These are phyloP conservation scores for Desoria tigrina DNA, from an alignment of 2,888 invertebrate genomes.

Conservation along the genomic window DNA sequence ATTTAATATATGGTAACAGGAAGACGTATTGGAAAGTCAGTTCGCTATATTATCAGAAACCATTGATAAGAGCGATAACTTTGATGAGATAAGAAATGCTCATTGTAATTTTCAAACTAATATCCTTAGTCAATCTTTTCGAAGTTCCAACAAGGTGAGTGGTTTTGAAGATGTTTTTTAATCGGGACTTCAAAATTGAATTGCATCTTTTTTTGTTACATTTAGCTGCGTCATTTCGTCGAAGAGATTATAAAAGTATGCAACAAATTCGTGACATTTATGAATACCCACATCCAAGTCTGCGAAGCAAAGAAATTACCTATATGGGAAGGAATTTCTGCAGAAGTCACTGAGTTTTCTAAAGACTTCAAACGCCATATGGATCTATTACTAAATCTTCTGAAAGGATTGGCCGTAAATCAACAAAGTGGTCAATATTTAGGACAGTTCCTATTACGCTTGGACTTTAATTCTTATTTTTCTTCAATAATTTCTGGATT, in stretches of 20 bases:
- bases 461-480: conserved; percentile 53
- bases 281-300: conserved; percentile 40
- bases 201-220: too few relatives aligned
- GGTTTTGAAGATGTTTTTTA: too few relatives aligned
- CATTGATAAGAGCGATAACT: conserved; percentile 51
- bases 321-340: conserved; percentile 48
- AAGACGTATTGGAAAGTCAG: conserved; percentile 52
- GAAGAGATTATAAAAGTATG: conserved; percentile 49
- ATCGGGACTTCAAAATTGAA: too few relatives aligned
- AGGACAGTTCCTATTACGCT: conserved; percentile 49
- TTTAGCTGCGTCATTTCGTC: conserved; percentile 44
- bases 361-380: conserved; percentile 46
- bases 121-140: conserved; percentile 50
- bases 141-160: conserved; percentile 38
- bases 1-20: too few relatives aligned
- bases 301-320: conserved; percentile 45
- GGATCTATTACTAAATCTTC: conserved; percentile 48
- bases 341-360: conserved; percentile 43
- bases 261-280: conserved; percentile 41
- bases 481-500: conserved; percentile 40
- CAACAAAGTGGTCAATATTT: conserved; percentile 49
- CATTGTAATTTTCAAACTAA: conserved; percentile 47
- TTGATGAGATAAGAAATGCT: conserved; percentile 50
- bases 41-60: conserved; percentile 40
- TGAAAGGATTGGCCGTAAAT: conserved; percentile 45